Conservation (phyloP, 2,113 vertebrate species). For the Phylloscopus trochilus region DNA sequence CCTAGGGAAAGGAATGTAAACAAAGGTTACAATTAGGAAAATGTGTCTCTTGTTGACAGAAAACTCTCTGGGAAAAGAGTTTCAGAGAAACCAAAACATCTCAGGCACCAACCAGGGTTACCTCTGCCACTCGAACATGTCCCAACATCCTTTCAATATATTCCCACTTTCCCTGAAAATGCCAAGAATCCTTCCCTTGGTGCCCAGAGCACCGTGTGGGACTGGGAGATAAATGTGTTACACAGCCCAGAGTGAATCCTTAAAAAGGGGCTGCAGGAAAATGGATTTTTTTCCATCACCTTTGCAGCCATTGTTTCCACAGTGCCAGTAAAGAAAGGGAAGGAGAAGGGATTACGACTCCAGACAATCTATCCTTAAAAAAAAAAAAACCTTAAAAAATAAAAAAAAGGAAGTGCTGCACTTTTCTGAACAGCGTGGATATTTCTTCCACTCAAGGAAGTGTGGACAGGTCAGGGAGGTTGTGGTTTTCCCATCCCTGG, state of each 20-base stretch:
- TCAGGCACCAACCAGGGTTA: no score
- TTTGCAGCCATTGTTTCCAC: neutral
- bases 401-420: neutral
- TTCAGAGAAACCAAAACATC: no score
- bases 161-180: neutral
- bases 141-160: neutral
- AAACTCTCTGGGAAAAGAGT: no score
- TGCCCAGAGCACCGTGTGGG: neutral
- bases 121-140: neutral
- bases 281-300: neutral
- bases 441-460: neutral
- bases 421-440: neutral
- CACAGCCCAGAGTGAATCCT: neutral
- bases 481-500: neutral
- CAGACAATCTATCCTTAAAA: neutral
- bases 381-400: neutral
- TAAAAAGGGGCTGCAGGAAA: neutral
- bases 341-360: neutral
- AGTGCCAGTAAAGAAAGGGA: neutral
- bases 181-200: accelerated
- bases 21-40: no score
- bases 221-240: neutral
- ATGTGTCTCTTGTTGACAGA: no score
- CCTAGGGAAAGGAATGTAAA: no score
- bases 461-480: accelerated